Evolutionary conservation across 2,888 invertebrate species (phyloP).

Genomic region (Tetramorium bicarinatum): DNA sequence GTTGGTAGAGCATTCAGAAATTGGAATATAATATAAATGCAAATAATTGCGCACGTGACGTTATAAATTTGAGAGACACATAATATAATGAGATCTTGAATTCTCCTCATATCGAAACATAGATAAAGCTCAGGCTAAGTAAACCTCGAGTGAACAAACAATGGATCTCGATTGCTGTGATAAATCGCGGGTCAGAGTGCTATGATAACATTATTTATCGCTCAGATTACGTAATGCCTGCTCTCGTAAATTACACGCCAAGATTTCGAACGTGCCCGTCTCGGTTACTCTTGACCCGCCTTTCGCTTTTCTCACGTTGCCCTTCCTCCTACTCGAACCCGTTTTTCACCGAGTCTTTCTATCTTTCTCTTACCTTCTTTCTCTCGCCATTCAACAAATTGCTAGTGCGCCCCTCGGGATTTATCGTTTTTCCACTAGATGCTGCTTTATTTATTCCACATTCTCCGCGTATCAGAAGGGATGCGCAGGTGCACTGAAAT

Average conservation of each 20-base stretch:
- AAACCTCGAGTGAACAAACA: conserved; percentile 28
- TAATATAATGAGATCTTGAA: conserved; percentile 14
- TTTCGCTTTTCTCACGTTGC: conserved; percentile 39
- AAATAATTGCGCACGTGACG: not conserved
- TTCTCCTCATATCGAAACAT: conserved; percentile 20
- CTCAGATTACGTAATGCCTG: conserved; percentile 54
- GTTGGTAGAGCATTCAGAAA: not conserved
- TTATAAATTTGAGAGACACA: not conserved
- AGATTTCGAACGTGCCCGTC: conserved; percentile 47
- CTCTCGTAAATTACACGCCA: conserved; percentile 47
- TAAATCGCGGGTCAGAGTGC: conserved; percentile 15
- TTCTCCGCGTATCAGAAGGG: conserved; percentile 63
- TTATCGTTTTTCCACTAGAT: conserved; percentile 71
- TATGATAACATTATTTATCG: conserved; percentile 58
- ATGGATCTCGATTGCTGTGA: conserved; percentile 19
- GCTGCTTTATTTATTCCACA: conserved; percentile 72
- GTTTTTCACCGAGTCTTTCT: conserved; percentile 30
- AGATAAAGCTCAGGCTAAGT: conserved; percentile 21
- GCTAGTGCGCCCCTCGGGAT: conserved; percentile 62
- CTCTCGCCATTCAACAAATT: conserved; percentile 71
- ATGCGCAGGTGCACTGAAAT: conserved; percentile 23
- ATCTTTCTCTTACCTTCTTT: conserved; percentile 28
- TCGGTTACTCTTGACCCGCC: conserved; percentile 24
- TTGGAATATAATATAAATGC: not conserved
- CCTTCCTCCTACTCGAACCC: conserved; percentile 21